Percentiles rank a stretch among this genome's conserved stretches.
These are phyloP conservation scores for Aurelia aurita DNA, from an alignment of 30 jellyfish, hydroid and myxozoan genomes.

Conservation along the genomic window DNA sequence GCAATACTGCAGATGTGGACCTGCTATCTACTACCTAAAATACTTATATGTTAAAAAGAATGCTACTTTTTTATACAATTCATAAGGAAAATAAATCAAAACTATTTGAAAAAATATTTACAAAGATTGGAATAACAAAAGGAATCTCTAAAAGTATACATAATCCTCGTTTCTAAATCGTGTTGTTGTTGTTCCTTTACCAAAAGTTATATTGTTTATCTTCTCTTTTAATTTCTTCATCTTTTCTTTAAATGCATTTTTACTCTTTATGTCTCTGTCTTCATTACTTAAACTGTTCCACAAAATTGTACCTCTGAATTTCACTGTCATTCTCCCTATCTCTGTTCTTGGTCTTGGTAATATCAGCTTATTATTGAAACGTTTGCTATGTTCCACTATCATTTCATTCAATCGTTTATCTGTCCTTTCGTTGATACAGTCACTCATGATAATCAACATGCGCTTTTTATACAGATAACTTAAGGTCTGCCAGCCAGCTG, in stretches of 20 bases:
- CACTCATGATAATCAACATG: slow-evolving; percentile 35
- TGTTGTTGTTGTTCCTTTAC: slow-evolving; percentile 33
- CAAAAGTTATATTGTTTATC: slow-evolving; percentile 19
- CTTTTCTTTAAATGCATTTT: slow-evolving; percentile 16
- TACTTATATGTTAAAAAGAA: too few species aligned
- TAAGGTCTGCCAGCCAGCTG: too few species aligned
- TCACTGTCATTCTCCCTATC: slow-evolving; percentile 12
- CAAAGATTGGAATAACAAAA: slow-evolving; percentile 31
- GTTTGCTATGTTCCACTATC: slow-evolving; percentile 23
- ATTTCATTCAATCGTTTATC: slow-evolving; percentile 26
- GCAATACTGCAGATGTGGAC: too few species aligned
- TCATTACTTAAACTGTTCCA: neutral
- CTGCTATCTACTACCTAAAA: slow-evolving; percentile 14
- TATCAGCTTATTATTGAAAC: slow-evolving; percentile 30
- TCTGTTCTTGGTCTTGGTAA: slow-evolving; percentile 24
- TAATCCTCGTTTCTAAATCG: slow-evolving; percentile 17
- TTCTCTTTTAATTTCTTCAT: slow-evolving; percentile 26
- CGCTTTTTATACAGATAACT: slow-evolving; percentile 18
- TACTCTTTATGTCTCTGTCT: slow-evolving; percentile 22
- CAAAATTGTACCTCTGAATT: slow-evolving; percentile 12
- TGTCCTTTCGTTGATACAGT: slow-evolving; percentile 32
- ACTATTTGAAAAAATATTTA: slow-evolving; percentile 9
- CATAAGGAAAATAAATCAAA: neutral
- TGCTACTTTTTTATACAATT: neutral
- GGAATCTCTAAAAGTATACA: slow-evolving; percentile 21